Percentiles rank a stretch among this genome's conserved stretches.
Conservation (phyloP, 2,888 invertebrate species). For the Diaphora mendica region DNA sequence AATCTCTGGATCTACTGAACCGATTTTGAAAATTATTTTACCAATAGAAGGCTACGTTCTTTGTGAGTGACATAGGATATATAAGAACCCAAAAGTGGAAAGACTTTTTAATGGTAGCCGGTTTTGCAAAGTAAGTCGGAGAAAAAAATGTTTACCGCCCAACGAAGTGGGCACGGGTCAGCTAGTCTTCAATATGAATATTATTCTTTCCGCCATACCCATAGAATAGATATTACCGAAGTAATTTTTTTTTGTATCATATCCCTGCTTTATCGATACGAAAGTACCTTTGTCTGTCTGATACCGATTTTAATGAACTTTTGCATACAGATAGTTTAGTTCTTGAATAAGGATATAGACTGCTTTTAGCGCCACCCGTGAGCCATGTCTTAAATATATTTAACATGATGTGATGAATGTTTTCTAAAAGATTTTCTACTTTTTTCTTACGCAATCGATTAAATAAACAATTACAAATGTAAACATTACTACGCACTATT, state of each 20-base stretch:
- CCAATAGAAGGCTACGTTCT: too few species aligned
- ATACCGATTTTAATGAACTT: background rate
- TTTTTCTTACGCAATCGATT: background rate
- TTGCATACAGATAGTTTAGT: background rate
- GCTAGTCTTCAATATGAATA: background rate
- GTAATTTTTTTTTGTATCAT: too few species aligned
- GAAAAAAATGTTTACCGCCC: too few species aligned
- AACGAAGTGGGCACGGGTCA: too few species aligned
- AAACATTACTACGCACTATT: background rate
- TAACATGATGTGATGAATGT: background rate
- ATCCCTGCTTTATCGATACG: background rate
- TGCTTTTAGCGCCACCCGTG: background rate
- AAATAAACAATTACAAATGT: background rate
- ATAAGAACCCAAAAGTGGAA: too few species aligned
- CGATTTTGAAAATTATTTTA: too few species aligned
- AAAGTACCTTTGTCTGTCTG: background rate
- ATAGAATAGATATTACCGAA: background rate
- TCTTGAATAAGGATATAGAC: too few species aligned
- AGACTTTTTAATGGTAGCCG: too few species aligned
- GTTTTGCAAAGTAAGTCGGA: too few species aligned
- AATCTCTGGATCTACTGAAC: too few species aligned
- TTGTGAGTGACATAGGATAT: too few species aligned
- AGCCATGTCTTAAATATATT: background rate
- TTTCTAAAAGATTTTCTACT: background rate
- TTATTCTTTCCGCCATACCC: background rate